Evolutionary conservation across 1,140 invertebrate species (phyloP).

Genomic region (Drosophila varians): DNA sequence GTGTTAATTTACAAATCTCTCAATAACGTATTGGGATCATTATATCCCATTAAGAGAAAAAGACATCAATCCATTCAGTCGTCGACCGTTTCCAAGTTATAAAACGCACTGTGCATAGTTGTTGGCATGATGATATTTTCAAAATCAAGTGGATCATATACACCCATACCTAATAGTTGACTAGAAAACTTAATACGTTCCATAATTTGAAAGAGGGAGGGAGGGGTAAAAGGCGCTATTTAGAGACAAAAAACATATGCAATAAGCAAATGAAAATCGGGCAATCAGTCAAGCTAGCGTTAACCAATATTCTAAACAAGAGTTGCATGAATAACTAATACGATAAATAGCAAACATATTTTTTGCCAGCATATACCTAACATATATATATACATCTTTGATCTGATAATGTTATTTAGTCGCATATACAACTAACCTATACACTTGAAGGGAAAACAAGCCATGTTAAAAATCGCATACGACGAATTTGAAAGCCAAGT

Average conservation of each 20-base stretch:
- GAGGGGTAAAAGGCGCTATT: constrained; percentile 14
- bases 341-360: constrained; percentile 51
- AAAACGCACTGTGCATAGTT: constrained; percentile 38
- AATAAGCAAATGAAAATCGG: constrained; percentile 63
- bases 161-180: constrained; percentile 40
- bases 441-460: constrained; percentile 32
- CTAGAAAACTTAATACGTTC: constrained; percentile 52
- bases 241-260: constrained; percentile 21
- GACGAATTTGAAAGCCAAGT: constrained; percentile 72
- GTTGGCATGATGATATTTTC: constrained; percentile 62
- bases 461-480: constrained; percentile 50
- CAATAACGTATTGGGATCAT: too few relatives aligned
- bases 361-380: constrained; percentile 68
- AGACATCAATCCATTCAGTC: not conserved
- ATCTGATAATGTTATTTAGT: constrained; percentile 44
- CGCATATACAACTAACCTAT: constrained; percentile 30
- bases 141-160: constrained; percentile 51
- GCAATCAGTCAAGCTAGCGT: constrained; percentile 69
- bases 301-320: constrained; percentile 58
- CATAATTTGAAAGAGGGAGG: constrained; percentile 23
- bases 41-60: not conserved
- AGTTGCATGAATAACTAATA: constrained; percentile 23
- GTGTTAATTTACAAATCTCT: too few relatives aligned
- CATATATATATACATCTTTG: constrained; percentile 37
- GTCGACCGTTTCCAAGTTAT: constrained; percentile 1